phyloP scores from a whole-genome alignment of 2,113 vertebrate species.

The Clinocottus analis region DNA sequence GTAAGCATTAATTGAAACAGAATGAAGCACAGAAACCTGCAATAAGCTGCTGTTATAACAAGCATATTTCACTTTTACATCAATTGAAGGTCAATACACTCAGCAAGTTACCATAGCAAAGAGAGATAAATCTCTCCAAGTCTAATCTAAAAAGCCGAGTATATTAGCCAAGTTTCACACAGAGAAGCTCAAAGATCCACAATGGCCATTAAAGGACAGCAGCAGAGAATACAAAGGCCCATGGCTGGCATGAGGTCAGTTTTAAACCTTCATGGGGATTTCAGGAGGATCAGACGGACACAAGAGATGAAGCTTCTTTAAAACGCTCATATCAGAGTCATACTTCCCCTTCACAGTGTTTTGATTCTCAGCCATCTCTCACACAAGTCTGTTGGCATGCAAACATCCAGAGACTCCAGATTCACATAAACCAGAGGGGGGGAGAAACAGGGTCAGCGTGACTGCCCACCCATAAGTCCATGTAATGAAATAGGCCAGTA shows the following conservation, averaged over 20 bases:
- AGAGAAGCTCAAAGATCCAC: slow-evolving; percentile 39
- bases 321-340: neutral
- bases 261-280: slow-evolving; percentile 48
- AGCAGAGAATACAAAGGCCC: slow-evolving; percentile 51
- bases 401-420: slow-evolving; percentile 24
- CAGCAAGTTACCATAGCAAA: slow-evolving; percentile 39
- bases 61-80: slow-evolving; percentile 45
- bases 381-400: neutral
- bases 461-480: slow-evolving; percentile 53
- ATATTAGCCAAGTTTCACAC: slow-evolving; percentile 58
- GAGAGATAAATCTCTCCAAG: slow-evolving; percentile 50
- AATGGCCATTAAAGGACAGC: slow-evolving; percentile 52
- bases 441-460: slow-evolving; percentile 35
- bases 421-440: slow-evolving; percentile 42
- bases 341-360: neutral
- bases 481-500: slow-evolving; percentile 55
- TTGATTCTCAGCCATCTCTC: slow-evolving; percentile 1
- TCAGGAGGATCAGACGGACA: slow-evolving; percentile 39
- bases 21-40: slow-evolving; percentile 33
- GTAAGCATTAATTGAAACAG: slow-evolving; percentile 44
- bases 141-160: slow-evolving; percentile 58
- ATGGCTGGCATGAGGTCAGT: slow-evolving; percentile 38
- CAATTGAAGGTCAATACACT: slow-evolving; percentile 65
- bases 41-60: slow-evolving; percentile 47
- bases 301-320: neutral